A percentile compares a stretch with the other conserved stretches of the same genome.
phyloP scores from a whole-genome alignment of 2,113 vertebrate species.

The Hippocampus comes region DNA sequence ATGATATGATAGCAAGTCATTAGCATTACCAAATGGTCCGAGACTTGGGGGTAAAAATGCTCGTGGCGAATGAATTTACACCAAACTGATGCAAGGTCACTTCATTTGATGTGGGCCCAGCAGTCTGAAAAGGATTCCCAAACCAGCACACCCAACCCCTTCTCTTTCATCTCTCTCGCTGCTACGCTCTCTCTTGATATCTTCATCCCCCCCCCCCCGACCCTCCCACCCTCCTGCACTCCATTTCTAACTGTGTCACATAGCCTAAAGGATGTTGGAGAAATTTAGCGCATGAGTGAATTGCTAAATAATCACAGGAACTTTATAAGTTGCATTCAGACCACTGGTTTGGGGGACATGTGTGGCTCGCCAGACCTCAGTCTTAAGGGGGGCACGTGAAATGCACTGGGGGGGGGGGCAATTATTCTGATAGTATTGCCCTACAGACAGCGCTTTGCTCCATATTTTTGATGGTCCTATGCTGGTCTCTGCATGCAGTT shows the following conservation, averaged over 20 bases:
- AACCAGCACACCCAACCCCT: not conserved
- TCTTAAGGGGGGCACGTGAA: too few relatives aligned
- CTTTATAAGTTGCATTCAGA: slow-evolving; percentile 25
- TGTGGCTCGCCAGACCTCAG: too few relatives aligned
- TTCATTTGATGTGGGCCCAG: slow-evolving; percentile 28
- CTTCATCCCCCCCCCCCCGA: slow-evolving; percentile 6
- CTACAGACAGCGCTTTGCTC: too few relatives aligned
- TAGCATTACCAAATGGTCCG: slow-evolving; percentile 23
- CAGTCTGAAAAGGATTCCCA: slow-evolving; percentile 4
- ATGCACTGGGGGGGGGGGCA: too few relatives aligned
- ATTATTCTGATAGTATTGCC: too few relatives aligned
- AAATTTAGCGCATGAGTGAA: slow-evolving; percentile 32
- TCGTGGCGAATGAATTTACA: slow-evolving; percentile 28
- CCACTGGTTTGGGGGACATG: slow-evolving; percentile 13
- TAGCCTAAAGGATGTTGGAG: slow-evolving; percentile 23
- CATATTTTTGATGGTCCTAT: too few relatives aligned
- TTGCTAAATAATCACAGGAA: slow-evolving; percentile 17
- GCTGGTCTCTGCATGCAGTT: too few relatives aligned
- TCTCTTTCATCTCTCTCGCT: slow-evolving; percentile 21
- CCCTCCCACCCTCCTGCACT: slow-evolving; percentile 10
- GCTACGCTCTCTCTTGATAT: slow-evolving; percentile 37
- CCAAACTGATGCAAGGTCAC: slow-evolving; percentile 35
- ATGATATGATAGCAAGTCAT: slow-evolving; percentile 24
- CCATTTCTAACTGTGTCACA: slow-evolving; percentile 19
- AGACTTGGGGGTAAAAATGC: not conserved